Evolutionary conservation across 2,888 invertebrate species (phyloP).

Genomic region (Tetranychus piercei): DNA sequence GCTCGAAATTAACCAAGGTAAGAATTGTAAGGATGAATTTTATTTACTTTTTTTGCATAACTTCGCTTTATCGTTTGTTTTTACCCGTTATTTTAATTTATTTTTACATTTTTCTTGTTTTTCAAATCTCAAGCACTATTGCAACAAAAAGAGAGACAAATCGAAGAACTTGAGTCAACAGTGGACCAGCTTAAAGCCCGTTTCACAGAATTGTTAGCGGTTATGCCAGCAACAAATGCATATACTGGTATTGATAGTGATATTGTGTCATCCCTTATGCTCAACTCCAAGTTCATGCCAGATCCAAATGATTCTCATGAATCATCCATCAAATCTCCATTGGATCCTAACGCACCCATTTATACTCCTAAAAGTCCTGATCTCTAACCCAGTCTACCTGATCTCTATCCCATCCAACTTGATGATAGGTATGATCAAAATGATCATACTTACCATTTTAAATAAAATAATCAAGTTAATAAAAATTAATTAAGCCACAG

Average conservation of each 20-base stretch:
- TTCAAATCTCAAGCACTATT: constrained; percentile 42
- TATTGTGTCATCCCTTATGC: constrained; percentile 25
- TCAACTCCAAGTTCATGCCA: constrained; percentile 28
- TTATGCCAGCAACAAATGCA: constrained; percentile 9
- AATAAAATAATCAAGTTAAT: too few species aligned
- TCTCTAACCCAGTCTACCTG: constrained; percentile 14
- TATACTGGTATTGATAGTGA: constrained; percentile 6
- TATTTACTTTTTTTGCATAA: not conserved
- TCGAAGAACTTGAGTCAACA: constrained; percentile 47
- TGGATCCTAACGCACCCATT: constrained; percentile 77
- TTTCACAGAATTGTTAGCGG: not conserved
- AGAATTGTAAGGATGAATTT: not conserved
- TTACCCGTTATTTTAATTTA: not conserved
- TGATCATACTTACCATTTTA: too few species aligned
- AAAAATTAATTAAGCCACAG: too few species aligned
- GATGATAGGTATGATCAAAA: not conserved
- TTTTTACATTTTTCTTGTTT: not conserved
- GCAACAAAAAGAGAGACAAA: constrained; percentile 68
- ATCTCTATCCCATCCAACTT: not conserved
- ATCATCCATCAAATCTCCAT: constrained; percentile 36
- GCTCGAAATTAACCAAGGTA: constrained; percentile 54
- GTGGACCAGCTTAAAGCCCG: constrained; percentile 6
- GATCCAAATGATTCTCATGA: constrained; percentile 23
- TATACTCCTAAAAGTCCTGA: constrained; percentile 53
- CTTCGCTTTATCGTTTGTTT: not conserved